Base-by-base conservation (phyloP, 1,140 invertebrate genomes). In the Penaeus indicus region DNA sequence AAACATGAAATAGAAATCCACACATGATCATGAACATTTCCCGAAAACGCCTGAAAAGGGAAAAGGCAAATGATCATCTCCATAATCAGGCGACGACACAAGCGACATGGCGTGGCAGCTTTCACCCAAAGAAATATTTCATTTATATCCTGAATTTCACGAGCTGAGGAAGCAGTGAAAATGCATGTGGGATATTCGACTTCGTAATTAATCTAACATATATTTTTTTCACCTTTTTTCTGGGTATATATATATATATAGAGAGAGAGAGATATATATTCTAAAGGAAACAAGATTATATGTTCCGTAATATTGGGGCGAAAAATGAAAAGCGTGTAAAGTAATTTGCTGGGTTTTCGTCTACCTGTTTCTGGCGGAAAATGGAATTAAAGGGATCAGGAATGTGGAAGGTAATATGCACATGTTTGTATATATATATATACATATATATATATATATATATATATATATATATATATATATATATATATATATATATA, bases 381-480 rank as follows among this genome's bases (percentile, higher is more conserved):
- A 27, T 22, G 8, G 25, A 13, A 79, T 38, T 27, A 27, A 42
- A 27, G 38, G 21, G 42, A 27, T 32, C 22, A 42, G 21, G 42
- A 42, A 79, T 79, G 38, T 38, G 25, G 38, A 79, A 79, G 8
- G 8, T 38, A 38, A 79, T 38, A 79, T 79, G 42, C 27, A 10
- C 38, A 78, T 78, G 38, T 78, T 27, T 78, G 38, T 32, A 13
- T 32, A 78, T 78, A 78, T 27, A 78, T 78, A 78, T 32, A 78
- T 38, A 32, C 8, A 78, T 78, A 78, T 38, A 77, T 77, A 78
- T 78, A 78, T 78, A 78, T 78, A 78, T 78, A 78, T 78, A 78
- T 32, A 78, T 78, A 78, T 22, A 32, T n/a, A n/a, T 78, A 78
- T n/a, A n/a, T 78, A n/a, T 32, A 32, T 21, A 77, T 77, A n/a